phyloP scores from a whole-genome alignment of 2,797 vertebrate genomes.

The Pangasius krempfi region DNA sequence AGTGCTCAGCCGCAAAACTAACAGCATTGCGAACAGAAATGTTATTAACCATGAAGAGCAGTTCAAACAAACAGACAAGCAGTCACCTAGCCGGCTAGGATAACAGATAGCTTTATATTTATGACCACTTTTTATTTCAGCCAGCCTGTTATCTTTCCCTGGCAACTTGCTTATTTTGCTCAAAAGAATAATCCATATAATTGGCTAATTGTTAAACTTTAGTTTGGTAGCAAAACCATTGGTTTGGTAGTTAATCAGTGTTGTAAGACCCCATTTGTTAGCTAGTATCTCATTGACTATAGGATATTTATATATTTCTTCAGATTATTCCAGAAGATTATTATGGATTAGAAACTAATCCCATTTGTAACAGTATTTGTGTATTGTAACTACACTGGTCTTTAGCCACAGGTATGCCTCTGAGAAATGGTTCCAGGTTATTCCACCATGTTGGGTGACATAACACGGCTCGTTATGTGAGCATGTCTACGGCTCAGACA shows the following conservation, averaged over 20 bases:
- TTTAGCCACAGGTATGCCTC: not conserved
- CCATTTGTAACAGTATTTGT: not conserved
- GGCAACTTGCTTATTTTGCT: not conserved
- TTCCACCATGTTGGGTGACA: not conserved
- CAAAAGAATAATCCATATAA: not conserved
- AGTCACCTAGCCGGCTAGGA: not conserved
- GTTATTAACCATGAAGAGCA: not conserved
- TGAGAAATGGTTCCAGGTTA: not conserved
- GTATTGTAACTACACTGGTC: not conserved
- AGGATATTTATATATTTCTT: too few species aligned
- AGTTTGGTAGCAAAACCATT: not conserved
- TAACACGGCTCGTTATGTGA: not conserved
- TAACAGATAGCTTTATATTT: not conserved
- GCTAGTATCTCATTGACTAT: not conserved
- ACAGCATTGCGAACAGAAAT: not conserved
- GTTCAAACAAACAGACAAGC: not conserved
- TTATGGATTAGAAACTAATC: not conserved
- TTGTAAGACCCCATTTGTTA: not conserved
- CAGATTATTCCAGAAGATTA: not conserved
- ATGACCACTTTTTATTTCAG: not conserved
- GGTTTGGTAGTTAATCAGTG: not conserved
- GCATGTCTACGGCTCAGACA: not conserved
- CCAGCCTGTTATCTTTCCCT: not conserved
- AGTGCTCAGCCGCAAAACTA: not conserved
- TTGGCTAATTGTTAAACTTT: not conserved